phyloP scores from a whole-genome alignment of 2,888 invertebrate genomes.

The Gymnocheta viridis region DNA sequence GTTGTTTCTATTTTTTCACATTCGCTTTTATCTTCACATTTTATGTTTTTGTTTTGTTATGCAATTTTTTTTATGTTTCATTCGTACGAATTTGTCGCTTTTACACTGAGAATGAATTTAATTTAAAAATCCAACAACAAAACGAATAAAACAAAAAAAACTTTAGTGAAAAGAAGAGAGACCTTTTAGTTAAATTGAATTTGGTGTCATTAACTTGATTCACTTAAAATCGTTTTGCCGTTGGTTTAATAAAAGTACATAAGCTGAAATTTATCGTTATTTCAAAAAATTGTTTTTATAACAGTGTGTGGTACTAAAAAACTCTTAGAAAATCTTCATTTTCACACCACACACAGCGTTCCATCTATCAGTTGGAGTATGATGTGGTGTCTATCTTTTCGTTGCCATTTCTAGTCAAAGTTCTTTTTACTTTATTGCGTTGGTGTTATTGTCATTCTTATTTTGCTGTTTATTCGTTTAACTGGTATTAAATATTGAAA shows the following conservation, averaged over 20 bases:
- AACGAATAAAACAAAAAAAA: background rate
- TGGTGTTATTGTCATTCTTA: conserved; percentile 58
- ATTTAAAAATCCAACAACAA: conserved; percentile 3
- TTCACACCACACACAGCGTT: background rate
- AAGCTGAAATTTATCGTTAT: conserved; percentile 69
- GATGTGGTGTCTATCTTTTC: conserved; percentile 29
- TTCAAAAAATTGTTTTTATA: conserved; percentile 64
- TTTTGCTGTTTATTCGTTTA: conserved; percentile 57
- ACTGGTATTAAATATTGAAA: conserved; percentile 58
- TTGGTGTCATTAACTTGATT: conserved; percentile 70
- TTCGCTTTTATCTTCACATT: conserved; percentile 25
- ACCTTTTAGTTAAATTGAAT: conserved; percentile 71
- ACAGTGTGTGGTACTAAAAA: background rate
- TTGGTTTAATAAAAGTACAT: conserved; percentile 68
- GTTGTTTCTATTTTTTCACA: background rate
- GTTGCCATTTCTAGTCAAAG: conserved; percentile 33
- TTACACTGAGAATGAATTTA: conserved; percentile 23
- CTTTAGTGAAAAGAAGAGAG: conserved; percentile 13
- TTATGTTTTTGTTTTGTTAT: conserved; percentile 53
- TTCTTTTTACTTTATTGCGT: conserved; percentile 23
- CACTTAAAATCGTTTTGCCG: conserved; percentile 70
- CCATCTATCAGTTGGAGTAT: conserved; percentile 16
- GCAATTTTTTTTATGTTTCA: background rate
- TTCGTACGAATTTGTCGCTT: conserved; percentile 39
- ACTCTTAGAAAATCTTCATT: background rate